Percentiles rank a stretch among this genome's conserved stretches.
phyloP scores from a whole-genome alignment of 2,888 invertebrate genomes.

The Eurois occulta region DNA sequence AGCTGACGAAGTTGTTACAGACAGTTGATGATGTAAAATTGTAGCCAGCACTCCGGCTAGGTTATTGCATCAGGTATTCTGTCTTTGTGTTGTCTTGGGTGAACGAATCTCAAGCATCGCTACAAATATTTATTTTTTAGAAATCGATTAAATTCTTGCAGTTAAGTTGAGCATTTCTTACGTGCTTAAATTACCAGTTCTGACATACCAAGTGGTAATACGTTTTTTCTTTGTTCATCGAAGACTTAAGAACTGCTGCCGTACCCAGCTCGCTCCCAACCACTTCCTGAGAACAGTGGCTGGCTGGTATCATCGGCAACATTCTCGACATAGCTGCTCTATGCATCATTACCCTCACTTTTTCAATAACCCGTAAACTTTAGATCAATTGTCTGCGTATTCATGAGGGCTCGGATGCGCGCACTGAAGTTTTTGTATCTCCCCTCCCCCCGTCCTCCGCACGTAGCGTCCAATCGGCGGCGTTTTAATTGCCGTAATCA shows the following conservation, averaged over 20 bases:
- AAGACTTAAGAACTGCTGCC: slow-evolving; percentile 10
- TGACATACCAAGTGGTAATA: slow-evolving; percentile 11
- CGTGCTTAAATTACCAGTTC: slow-evolving; percentile 42
- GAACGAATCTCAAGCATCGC: background rate
- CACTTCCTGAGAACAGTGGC: background rate
- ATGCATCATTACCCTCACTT: slow-evolving; percentile 35
- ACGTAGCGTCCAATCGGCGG: slow-evolving; percentile 52
- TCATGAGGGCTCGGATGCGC: slow-evolving; percentile 37
- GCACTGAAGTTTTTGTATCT: slow-evolving; percentile 54
- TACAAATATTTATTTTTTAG: slow-evolving; percentile 31
- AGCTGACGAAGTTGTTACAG: background rate
- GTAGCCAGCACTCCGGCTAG: too few species aligned
- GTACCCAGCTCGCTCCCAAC: background rate
- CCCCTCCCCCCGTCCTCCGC: background rate
- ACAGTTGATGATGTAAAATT: background rate
- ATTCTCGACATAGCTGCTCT: slow-evolving; percentile 26
- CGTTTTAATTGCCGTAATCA: slow-evolving; percentile 79
- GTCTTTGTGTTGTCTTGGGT: slow-evolving; percentile 6
- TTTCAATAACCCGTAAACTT: slow-evolving; percentile 39
- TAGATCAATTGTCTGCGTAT: slow-evolving; percentile 44
- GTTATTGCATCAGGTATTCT: background rate
- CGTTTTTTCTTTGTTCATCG: slow-evolving; percentile 22
- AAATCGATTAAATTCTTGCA: slow-evolving; percentile 28
- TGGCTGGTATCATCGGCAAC: slow-evolving; percentile 8
- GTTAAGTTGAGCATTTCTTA: slow-evolving; percentile 30